Evolutionary conservation across 2,797 vertebrate species (phyloP).

Genomic region (Melopsittacus undulatus): DNA sequence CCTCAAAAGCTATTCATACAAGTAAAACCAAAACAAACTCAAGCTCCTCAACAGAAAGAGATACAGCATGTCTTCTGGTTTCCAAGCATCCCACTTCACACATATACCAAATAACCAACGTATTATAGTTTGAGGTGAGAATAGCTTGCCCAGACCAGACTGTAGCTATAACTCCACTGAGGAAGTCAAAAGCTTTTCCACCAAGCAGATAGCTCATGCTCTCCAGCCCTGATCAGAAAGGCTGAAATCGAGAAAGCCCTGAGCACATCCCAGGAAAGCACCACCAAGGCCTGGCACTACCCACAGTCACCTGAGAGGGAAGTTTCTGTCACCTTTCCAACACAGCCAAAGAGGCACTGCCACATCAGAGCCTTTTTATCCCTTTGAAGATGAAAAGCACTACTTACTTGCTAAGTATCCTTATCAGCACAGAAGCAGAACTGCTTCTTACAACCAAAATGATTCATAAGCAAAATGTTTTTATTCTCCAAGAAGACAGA

Average conservation of each 20-base stretch:
- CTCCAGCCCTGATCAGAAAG: not conserved
- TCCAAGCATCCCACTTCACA: not conserved
- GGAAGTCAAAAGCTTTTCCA: not conserved
- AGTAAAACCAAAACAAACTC: not conserved
- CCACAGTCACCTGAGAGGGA: not conserved
- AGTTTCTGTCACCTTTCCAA: not conserved
- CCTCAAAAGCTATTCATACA: accelerated
- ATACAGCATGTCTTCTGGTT: not conserved
- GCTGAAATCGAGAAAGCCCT: not conserved
- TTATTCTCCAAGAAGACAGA: not conserved
- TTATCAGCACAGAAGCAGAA: conserved; percentile 45
- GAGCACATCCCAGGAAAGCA: not conserved
- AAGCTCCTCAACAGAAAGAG: not conserved
- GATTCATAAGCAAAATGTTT: not conserved
- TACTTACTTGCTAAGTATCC: conserved; percentile 22
- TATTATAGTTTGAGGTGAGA: not conserved
- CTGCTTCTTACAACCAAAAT: not conserved
- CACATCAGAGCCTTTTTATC: not conserved
- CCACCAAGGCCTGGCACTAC: not conserved
- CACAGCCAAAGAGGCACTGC: not conserved
- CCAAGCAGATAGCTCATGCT: not conserved
- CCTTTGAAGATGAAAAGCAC: conserved; percentile 33
- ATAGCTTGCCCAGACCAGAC: not conserved
- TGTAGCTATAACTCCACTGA: not conserved
- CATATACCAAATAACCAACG: not conserved